A percentile compares a stretch with the other conserved stretches of the same genome.
These are phyloP conservation scores for Clarias magur DNA, from an alignment of 2,113 vertebrate species.

Conservation along the genomic window DNA sequence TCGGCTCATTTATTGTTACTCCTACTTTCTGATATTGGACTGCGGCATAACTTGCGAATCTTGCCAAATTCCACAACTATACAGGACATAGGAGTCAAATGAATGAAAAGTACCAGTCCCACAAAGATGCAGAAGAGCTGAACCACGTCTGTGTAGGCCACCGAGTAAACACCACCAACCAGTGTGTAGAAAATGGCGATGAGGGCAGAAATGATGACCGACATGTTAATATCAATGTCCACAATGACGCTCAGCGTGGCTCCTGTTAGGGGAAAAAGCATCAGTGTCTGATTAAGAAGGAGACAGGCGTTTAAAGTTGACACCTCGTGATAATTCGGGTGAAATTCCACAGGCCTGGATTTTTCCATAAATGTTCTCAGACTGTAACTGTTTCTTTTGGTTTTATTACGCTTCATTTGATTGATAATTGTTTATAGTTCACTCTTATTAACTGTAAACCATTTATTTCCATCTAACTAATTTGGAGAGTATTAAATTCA, in stretches of 20 bases:
- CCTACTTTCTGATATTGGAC: background rate
- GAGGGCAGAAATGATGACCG: conserved; percentile 89
- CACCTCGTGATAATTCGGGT: background rate
- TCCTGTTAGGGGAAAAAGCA: conserved; percentile 67
- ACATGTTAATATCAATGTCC: conserved; percentile 86
- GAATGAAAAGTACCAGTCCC: conserved; percentile 79
- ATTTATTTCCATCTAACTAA: background rate
- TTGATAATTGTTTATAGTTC: background rate
- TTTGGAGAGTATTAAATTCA: background rate
- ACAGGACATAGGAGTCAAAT: background rate
- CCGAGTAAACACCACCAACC: conserved; percentile 93
- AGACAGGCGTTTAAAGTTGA: background rate
- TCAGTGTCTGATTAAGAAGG: background rate
- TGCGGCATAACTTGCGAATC: background rate
- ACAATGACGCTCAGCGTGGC: conserved; percentile 96
- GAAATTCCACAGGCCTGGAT: background rate
- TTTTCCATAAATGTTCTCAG: background rate
- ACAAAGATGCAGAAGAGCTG: conserved; percentile 98
- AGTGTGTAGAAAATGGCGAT: conserved; percentile 94
- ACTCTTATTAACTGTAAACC: background rate
- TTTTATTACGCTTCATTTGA: background rate
- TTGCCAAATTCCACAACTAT: background rate
- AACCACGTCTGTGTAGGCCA: conserved; percentile 96
- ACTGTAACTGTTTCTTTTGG: background rate
- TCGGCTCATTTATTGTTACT: background rate